Percentiles rank a stretch among this genome's conserved stretches.
These are phyloP conservation scores for Erebia palarica DNA, from an alignment of 2,888 invertebrate genomes.

Conservation along the genomic window DNA sequence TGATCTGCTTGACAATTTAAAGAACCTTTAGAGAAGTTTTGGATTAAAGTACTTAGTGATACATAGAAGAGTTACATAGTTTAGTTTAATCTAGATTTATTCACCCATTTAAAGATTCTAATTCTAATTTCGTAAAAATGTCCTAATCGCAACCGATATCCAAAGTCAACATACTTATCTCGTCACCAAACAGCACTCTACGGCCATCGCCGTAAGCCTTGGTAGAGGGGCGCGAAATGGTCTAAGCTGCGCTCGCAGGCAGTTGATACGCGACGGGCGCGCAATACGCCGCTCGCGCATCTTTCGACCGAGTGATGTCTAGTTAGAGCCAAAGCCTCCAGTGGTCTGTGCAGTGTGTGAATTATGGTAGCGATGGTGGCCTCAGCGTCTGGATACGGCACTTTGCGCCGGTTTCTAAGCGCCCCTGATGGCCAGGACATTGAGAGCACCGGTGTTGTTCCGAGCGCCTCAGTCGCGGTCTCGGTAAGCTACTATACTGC, in stretches of 20 bases:
- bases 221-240: constrained; percentile 54
- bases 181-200: constrained; percentile 2
- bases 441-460: constrained; percentile 56
- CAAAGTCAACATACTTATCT: constrained; percentile 1
- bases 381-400: constrained; percentile 78
- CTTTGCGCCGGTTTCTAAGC: constrained; percentile 77
- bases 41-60: too few relatives aligned
- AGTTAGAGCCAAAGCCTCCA: constrained; percentile 44
- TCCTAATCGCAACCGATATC: constrained; percentile 3
- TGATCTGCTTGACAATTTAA: too few relatives aligned
- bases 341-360: constrained; percentile 59
- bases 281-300: constrained; percentile 56
- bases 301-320: constrained; percentile 63
- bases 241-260: constrained; percentile 46
- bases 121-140: not conserved
- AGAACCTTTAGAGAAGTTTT: too few relatives aligned
- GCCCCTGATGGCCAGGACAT: constrained; percentile 71
- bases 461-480: constrained; percentile 73
- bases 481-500: constrained; percentile 63
- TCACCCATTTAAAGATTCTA: too few relatives aligned
- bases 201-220: constrained; percentile 36
- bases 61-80: too few relatives aligned
- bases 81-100: too few relatives aligned
- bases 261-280: constrained; percentile 69
- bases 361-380: constrained; percentile 80